Evolutionary conservation across 2,888 invertebrate species (phyloP).

Genomic region (Scelioninae gen. 1): DNA sequence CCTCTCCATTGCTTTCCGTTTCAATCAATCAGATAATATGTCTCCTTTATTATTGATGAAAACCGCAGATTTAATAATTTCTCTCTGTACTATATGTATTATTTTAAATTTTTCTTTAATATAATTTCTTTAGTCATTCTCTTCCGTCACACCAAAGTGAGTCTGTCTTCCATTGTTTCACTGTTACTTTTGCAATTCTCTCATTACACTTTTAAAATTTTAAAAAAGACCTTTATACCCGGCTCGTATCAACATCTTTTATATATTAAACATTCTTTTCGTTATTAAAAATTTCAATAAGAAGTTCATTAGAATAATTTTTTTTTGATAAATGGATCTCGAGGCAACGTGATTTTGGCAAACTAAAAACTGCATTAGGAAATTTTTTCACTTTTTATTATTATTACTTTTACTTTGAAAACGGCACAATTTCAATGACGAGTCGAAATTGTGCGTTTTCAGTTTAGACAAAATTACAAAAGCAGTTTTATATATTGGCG

Average conservation of each 20-base stretch:
- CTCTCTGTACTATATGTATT: slow-evolving; percentile 46
- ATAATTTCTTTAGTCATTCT: slow-evolving; percentile 44
- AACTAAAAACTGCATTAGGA: slow-evolving; percentile 40
- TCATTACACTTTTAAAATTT: slow-evolving; percentile 57
- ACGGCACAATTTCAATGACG: slow-evolving; percentile 47
- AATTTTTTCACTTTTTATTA: slow-evolving; percentile 14
- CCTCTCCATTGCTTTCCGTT: slow-evolving; percentile 41
- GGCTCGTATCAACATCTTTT: slow-evolving; percentile 73
- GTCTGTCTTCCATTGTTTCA: slow-evolving; percentile 77
- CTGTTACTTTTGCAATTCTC: slow-evolving; percentile 70
- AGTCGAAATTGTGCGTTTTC: slow-evolving; percentile 49
- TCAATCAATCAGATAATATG: slow-evolving; percentile 69
- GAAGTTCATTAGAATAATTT: slow-evolving; percentile 69
- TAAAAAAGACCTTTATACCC: slow-evolving; percentile 49
- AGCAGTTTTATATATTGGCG: slow-evolving; percentile 59
- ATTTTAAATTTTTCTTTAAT: slow-evolving; percentile 62
- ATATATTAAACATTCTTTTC: slow-evolving; percentile 80
- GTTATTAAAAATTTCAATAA: slow-evolving; percentile 80
- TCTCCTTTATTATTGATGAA: slow-evolving; percentile 69
- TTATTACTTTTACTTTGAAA: slow-evolving; percentile 26
- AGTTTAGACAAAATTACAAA: slow-evolving; percentile 54
- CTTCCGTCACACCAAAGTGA: slow-evolving; percentile 72
- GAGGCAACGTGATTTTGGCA: slow-evolving; percentile 56
- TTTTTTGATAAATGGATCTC: slow-evolving; percentile 46
- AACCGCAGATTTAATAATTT: slow-evolving; percentile 64